Evolutionary conservation across 2,113 vertebrate genomes (phyloP).

Genomic region (Nothocercus nigrocapillus): DNA sequence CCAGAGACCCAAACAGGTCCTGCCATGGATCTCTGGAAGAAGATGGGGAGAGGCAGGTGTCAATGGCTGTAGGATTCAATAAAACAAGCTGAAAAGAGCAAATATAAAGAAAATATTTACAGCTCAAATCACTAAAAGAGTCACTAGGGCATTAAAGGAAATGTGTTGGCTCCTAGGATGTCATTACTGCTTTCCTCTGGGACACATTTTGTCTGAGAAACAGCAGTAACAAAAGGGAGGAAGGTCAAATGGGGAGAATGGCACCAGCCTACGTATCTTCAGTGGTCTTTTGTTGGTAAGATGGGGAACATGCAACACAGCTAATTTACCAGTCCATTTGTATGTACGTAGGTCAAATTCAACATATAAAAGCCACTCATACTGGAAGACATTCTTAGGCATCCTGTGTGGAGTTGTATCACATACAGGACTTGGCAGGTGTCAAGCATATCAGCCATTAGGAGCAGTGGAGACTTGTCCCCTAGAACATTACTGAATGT

Average conservation of each 20-base stretch:
- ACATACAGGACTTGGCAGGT: too few species aligned
- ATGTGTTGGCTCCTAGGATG: accelerated
- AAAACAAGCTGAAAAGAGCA: neutral
- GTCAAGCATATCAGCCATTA: neutral
- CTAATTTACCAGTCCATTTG: neutral
- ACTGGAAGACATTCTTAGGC: neutral
- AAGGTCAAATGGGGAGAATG: accelerated
- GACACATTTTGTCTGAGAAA: neutral
- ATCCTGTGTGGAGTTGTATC: neutral
- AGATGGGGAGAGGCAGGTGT: neutral
- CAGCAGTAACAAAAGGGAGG: neutral
- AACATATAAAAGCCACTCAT: too few species aligned
- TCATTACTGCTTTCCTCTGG: neutral
- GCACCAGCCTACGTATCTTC: neutral
- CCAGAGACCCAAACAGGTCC: neutral
- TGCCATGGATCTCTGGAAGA: neutral
- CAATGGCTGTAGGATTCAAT: neutral
- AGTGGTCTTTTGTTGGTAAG: neutral
- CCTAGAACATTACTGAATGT: neutral
- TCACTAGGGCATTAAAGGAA: neutral
- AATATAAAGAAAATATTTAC: neutral
- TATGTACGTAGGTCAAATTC: neutral
- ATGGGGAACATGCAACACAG: neutral
- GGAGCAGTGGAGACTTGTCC: neutral
- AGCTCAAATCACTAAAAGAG: neutral